These are phyloP conservation scores for Zele albiditarsus DNA, from an alignment of 2,888 invertebrate species.

Conservation along the genomic window DNA sequence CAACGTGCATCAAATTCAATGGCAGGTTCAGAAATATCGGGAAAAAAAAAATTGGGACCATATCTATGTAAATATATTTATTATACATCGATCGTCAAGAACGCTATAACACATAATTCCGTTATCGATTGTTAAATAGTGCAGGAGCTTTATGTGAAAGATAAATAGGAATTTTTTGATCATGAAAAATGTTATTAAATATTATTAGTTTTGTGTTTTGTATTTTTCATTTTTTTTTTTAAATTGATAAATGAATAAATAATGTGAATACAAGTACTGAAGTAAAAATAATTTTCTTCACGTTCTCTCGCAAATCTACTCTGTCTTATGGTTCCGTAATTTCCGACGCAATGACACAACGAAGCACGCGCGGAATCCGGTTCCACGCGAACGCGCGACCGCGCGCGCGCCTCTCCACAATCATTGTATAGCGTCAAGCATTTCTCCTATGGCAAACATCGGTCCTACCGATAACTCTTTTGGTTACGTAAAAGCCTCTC, in stretches of 20 bases:
- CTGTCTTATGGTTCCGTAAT: constrained; percentile 26
- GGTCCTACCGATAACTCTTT: constrained; percentile 39
- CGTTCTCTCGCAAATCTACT: constrained; percentile 18
- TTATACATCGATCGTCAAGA: background rate
- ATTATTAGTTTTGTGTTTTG: too few species aligned
- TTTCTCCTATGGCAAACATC: constrained; percentile 46
- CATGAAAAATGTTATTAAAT: background rate
- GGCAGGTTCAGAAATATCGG: background rate
- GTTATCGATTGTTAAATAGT: too few species aligned
- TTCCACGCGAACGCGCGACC: constrained; percentile 22
- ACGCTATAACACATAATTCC: too few species aligned
- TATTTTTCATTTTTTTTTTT: background rate
- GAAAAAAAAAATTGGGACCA: background rate
- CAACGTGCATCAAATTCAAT: constrained; percentile 19
- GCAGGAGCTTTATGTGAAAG: too few species aligned
- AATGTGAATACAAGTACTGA: background rate
- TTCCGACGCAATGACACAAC: constrained; percentile 32
- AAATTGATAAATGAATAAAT: background rate
- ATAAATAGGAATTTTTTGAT: too few species aligned
- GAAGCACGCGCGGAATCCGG: constrained; percentile 40
- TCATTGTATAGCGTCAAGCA: constrained; percentile 34
- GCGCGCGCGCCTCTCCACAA: constrained; percentile 1
- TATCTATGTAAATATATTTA: background rate
- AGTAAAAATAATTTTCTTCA: constrained; percentile 3
- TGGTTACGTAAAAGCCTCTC: constrained; percentile 48